phyloP scores from a whole-genome alignment of 2,797 vertebrate genomes.

The Alouatta caraya region DNA sequence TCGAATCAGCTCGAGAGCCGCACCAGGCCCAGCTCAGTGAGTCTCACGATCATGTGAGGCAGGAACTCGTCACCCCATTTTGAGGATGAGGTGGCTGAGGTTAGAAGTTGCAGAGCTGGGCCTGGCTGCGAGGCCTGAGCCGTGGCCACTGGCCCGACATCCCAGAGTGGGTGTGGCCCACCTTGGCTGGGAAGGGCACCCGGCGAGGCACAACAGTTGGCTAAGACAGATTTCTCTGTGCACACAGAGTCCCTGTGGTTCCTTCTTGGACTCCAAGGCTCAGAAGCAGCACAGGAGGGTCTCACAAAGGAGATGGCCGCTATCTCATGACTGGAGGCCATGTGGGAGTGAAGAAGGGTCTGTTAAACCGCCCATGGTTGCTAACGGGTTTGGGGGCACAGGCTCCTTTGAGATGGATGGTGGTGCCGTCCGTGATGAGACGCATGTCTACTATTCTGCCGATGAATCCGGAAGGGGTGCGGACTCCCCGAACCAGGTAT shows the following conservation, averaged over 20 bases:
- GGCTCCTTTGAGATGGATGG: background rate
- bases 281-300: background rate
- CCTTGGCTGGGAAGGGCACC: background rate
- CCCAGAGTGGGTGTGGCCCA: background rate
- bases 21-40: rapidly evolving
- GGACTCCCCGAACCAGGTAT: background rate
- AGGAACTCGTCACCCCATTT: no score
- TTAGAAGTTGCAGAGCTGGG: background rate
- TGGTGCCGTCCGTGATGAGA: rapidly evolving
- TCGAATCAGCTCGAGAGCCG: rapidly evolving
- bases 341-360: background rate
- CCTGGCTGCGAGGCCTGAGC: background rate
- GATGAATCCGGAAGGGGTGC: rapidly evolving
- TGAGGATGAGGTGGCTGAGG: background rate
- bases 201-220: background rate
- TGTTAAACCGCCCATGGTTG: background rate
- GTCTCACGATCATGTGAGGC: background rate
- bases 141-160: background rate
- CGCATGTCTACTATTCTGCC: background rate
- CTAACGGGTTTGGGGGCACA: background rate
- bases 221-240: background rate
- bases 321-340: background rate
- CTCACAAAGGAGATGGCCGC: background rate
- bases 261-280: background rate
- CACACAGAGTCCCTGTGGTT: rapidly evolving